These are phyloP conservation scores for Momotus momota DNA, from an alignment of 2,797 vertebrate species.

Conservation along the genomic window DNA sequence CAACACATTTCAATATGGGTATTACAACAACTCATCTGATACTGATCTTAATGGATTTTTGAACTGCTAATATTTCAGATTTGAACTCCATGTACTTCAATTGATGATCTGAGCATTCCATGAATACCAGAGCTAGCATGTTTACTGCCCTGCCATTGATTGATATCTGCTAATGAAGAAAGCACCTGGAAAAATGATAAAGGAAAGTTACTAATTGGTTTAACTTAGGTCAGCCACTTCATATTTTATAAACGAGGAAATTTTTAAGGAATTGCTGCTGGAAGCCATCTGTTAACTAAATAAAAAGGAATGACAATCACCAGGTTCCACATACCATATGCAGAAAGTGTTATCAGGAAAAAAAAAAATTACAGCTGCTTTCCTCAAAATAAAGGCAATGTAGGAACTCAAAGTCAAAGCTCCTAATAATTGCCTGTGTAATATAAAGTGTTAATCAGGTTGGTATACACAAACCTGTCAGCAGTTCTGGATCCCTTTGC, in stretches of 20 bases:
- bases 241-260: slow-evolving; percentile 66
- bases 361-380: slow-evolving; percentile 11
- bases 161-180: slow-evolving; percentile 69
- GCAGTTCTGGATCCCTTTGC: background rate
- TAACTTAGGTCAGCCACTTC: slow-evolving; percentile 69
- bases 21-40: slow-evolving; percentile 36
- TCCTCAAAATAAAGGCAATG: background rate
- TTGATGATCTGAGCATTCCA: slow-evolving; percentile 63
- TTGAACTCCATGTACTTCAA: slow-evolving; percentile 51
- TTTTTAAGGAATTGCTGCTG: slow-evolving; percentile 57
- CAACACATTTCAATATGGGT: slow-evolving; percentile 5
- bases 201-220: slow-evolving; percentile 69
- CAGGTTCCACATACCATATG: background rate
- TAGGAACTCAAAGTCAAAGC: background rate
- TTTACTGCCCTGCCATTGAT: slow-evolving; percentile 68
- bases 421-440: background rate
- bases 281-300: slow-evolving; percentile 67
- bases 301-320: slow-evolving; percentile 58
- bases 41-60: slow-evolving; percentile 63
- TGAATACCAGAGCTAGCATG: slow-evolving; percentile 59
- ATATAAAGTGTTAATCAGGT: background rate
- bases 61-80: slow-evolving; percentile 68
- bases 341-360: background rate
- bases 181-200: slow-evolving; percentile 70
- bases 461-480: background rate